Percentiles rank a stretch among this genome's conserved stretches.
These are phyloP conservation scores for Drosophila fungiperda DNA, from an alignment of 2,888 invertebrate species.

Conservation along the genomic window DNA sequence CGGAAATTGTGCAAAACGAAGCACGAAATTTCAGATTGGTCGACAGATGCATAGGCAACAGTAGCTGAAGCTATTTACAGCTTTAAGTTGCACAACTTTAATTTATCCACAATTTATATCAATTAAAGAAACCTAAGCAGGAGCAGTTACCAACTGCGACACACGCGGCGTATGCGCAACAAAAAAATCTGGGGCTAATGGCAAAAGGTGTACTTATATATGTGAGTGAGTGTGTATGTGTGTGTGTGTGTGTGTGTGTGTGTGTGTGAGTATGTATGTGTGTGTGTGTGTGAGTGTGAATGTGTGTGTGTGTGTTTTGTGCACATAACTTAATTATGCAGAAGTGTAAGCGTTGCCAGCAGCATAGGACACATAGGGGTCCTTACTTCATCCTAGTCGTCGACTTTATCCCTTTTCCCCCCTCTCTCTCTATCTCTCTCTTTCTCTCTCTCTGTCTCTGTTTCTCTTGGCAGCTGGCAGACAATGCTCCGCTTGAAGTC, in stretches of 20 bases:
- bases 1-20: constrained; percentile 74
- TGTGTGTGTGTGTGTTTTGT: constrained; percentile 43
- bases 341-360: constrained; percentile 71
- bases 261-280: constrained; percentile 28
- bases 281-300: constrained; percentile 17
- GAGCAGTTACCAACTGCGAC: constrained; percentile 28
- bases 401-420: constrained; percentile 32
- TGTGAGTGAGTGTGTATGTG: constrained; percentile 7
- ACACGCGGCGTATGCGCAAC: constrained; percentile 64
- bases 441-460: neutral
- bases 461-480: constrained; percentile 32
- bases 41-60: constrained; percentile 49
- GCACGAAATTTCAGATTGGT: constrained; percentile 67
- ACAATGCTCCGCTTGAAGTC: constrained; percentile 77
- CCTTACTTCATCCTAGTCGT: constrained; percentile 13
- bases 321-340: constrained; percentile 79
- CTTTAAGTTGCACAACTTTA: constrained; percentile 49
- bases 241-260: constrained; percentile 4
- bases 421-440: neutral
- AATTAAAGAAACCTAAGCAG: constrained; percentile 61
- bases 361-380: constrained; percentile 41
- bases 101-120: constrained; percentile 67
- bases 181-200: constrained; percentile 56
- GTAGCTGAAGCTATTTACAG: constrained; percentile 21
- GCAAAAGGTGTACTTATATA: constrained; percentile 43